Percentiles rank a stretch among this genome's conserved stretches.
Conservation (phyloP, 2,888 invertebrate species). For the Platycheirus albimanus region DNA sequence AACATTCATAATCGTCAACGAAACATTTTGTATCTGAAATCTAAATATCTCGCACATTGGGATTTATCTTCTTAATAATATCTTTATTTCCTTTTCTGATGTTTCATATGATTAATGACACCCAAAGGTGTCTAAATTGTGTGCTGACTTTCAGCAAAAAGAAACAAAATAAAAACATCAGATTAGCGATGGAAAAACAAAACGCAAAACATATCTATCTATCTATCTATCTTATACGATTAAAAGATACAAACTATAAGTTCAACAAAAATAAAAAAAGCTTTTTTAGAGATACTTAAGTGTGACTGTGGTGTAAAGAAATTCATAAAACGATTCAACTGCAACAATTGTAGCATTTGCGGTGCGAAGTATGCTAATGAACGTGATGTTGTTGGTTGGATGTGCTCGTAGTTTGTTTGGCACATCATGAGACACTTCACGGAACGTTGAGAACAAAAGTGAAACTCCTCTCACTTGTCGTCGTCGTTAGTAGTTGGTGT, state of each 20-base stretch:
- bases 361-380: conserved; percentile 70
- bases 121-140: conserved; percentile 42
- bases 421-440: conserved; percentile 63
- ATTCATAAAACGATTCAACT: conserved; percentile 32
- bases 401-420: conserved; percentile 13
- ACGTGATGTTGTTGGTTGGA: conserved; percentile 10
- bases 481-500: no score
- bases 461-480: conserved; percentile 52
- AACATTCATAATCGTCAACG: conserved; percentile 9
- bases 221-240: no score
- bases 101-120: conserved; percentile 54
- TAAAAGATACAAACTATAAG: conserved; percentile 15
- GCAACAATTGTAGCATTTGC: conserved; percentile 61
- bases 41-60: conserved; percentile 3
- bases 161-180: conserved; percentile 11
- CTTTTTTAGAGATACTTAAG: background rate
- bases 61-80: conserved; percentile 30
- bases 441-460: conserved; percentile 68
- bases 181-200: background rate
- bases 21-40: conserved; percentile 22
- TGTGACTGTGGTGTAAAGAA: conserved; percentile 10
- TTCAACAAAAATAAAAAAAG: conserved; percentile 8
- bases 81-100: conserved; percentile 28
- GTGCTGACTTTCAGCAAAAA: conserved; percentile 7
- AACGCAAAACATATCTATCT: conserved; percentile 9